Base-by-base conservation (phyloP, 2,797 vertebrate species). In the Cyprinodon diabolis region DNA sequence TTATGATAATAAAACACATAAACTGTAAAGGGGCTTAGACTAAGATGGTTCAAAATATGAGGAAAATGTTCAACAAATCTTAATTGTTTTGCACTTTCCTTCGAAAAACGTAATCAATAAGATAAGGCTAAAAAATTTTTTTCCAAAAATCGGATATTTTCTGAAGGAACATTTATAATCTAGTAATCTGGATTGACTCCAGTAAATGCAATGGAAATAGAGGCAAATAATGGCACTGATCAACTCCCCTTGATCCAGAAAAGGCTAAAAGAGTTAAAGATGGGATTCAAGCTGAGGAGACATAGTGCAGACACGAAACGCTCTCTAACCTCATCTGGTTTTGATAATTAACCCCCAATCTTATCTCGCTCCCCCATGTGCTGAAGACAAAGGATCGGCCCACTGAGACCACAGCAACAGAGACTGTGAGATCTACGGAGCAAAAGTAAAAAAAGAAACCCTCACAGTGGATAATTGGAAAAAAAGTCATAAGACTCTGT, bases 331-430 rank as follows among this genome's bases (percentile, higher is more conserved):
- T 93, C 88, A 51, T 83, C 69, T 78, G 86, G 86, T 91, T 86
- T 87, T 83, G 89, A 90, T 91, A 94, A 95, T 94, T 93, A 95
- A 91, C 84, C 86, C 84, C 80, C 78, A 67, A 21, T 72, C 89
- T 86, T 88, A 92, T 92, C 91, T 86, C 43, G 57, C 79, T 87
- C 90, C 89, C 62, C 83, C 65, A 54, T 21, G 77, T 89, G 80
- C 71, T 62, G 54, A 5, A 71, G 76, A 68, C 87, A 80, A 79
- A 80, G 78, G 86, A 87, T 69, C 69, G 75, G 74, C 78, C 86
- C 74, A 12, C 72, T 58, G 86, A 82, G 83, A 88, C 55, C 37
- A 76, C 74, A 74, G 78, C 80, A 68, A 73, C 72, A 74, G 81
- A 82, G 71, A 63, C 79, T 71, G 82, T 48, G 85, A 80, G 82